A percentile compares a stretch with the other conserved stretches of the same genome.
Conservation (phyloP, 2,888 invertebrate genomes). For the Ichneumoninae sp. region DNA sequence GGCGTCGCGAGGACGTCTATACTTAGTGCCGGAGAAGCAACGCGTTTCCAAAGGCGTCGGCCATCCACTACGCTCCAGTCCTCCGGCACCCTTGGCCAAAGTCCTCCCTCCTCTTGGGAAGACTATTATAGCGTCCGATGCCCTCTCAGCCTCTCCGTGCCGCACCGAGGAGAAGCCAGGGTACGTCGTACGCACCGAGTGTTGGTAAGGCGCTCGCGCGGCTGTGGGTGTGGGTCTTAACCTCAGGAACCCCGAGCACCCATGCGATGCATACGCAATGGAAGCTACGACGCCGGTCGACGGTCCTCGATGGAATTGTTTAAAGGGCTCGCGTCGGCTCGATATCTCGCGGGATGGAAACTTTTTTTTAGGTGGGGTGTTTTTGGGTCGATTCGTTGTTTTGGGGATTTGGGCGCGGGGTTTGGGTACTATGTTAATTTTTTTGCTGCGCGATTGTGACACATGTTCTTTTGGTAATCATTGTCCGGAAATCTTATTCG, state of each 20-base stretch:
- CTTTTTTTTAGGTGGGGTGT: neutral
- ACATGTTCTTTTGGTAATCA: no score
- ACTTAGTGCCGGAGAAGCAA: conserved; percentile 83
- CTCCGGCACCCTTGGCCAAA: conserved; percentile 57
- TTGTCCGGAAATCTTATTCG: no score
- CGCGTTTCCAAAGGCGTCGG: conserved; percentile 80
- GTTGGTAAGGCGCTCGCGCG: conserved; percentile 31
- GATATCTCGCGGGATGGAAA: neutral
- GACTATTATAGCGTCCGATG: conserved; percentile 59
- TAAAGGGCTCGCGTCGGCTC: neutral
- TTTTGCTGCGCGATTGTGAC: no score
- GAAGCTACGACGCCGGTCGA: conserved; percentile 4
- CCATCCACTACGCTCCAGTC: conserved; percentile 69
- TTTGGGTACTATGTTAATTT: no score
- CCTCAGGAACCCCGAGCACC: conserved; percentile 9
- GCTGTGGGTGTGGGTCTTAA: conserved; percentile 3
- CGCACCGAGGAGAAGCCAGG: conserved; percentile 44
- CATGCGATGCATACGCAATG: conserved; percentile 22
- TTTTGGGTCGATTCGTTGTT: neutral
- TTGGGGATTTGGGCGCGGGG: neutral
- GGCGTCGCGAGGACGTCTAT: conserved; percentile 84
- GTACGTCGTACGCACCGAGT: conserved; percentile 45
- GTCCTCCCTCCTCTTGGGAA: conserved; percentile 47
- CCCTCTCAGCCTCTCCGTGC: conserved; percentile 44
- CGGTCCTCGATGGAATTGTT: conserved; percentile 29